phyloP scores from a whole-genome alignment of 2,797 vertebrate species.

The Tokudaia muenninki region DNA sequence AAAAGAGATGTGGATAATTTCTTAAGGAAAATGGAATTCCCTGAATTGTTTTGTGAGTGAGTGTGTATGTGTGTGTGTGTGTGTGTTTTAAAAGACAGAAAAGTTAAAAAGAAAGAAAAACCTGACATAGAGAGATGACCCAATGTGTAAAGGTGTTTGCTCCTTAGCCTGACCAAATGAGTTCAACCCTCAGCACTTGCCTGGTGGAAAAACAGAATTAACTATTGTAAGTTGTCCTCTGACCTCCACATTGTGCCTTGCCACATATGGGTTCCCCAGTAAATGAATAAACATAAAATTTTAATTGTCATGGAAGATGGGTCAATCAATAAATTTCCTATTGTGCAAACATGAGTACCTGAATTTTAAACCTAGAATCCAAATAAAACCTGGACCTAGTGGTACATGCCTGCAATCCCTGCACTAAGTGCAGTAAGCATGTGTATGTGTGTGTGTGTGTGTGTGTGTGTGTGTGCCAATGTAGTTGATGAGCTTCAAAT shows the following conservation, averaged over 20 bases:
- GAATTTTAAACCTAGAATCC: too few relatives aligned
- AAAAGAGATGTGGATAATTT: background rate
- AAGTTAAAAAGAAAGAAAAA: background rate
- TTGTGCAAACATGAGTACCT: background rate
- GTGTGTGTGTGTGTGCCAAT: background rate
- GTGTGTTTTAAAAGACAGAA: background rate
- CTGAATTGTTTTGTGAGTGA: background rate
- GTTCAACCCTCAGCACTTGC: background rate
- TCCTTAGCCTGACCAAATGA: background rate
- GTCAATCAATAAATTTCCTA: background rate
- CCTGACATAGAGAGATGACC: background rate
- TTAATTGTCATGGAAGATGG: background rate
- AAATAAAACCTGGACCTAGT: background rate
- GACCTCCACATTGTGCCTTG: too few relatives aligned
- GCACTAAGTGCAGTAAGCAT: background rate
- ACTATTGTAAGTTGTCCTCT: background rate
- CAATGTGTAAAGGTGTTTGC: background rate
- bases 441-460: background rate
- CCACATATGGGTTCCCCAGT: background rate
- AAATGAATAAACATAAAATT: background rate
- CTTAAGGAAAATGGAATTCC: constrained; percentile 30
- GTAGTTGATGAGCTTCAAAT: background rate
- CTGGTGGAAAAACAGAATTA: background rate
- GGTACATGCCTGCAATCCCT: background rate
- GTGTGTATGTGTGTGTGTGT: background rate